These are phyloP conservation scores for Apogon hyalosoma DNA, from an alignment of 2,797 vertebrate genomes.

Conservation along the genomic window DNA sequence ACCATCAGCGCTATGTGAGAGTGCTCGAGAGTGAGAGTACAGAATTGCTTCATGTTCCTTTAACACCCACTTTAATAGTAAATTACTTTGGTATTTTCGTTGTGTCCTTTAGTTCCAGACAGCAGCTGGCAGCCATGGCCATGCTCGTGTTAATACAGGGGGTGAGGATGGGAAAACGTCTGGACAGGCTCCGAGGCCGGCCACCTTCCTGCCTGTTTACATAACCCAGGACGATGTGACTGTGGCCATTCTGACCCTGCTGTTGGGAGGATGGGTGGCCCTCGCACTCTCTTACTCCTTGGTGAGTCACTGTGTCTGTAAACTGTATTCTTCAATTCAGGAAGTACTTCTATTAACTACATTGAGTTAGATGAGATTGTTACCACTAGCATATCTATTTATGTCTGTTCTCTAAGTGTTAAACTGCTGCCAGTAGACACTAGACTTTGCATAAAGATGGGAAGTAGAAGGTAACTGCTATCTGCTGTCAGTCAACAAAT, in stretches of 20 bases:
- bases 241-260: slow-evolving; percentile 79
- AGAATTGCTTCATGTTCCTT: not conserved
- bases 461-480: too few species aligned
- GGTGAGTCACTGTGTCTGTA: slow-evolving; percentile 62
- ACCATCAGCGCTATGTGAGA: slow-evolving; percentile 85
- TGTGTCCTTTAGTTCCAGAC: slow-evolving; percentile 53
- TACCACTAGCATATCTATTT: too few species aligned
- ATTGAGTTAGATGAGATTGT: too few species aligned
- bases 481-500: too few species aligned
- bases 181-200: slow-evolving; percentile 29
- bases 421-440: too few species aligned
- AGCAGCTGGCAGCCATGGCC: slow-evolving; percentile 13
- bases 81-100: not conserved
- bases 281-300: slow-evolving; percentile 81
- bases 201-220: slow-evolving; percentile 69
- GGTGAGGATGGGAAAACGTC: slow-evolving; percentile 25
- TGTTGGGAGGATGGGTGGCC: slow-evolving; percentile 90
- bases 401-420: too few species aligned
- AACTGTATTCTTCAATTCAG: too few species aligned
- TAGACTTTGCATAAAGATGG: too few species aligned
- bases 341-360: too few species aligned
- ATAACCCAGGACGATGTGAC: slow-evolving; percentile 83
- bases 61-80: not conserved
- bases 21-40: too few species aligned
- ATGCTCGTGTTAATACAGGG: slow-evolving; percentile 20